Evolutionary conservation across 2,113 vertebrate species (phyloP).

Genomic region (Chloroceryle aenea): DNA sequence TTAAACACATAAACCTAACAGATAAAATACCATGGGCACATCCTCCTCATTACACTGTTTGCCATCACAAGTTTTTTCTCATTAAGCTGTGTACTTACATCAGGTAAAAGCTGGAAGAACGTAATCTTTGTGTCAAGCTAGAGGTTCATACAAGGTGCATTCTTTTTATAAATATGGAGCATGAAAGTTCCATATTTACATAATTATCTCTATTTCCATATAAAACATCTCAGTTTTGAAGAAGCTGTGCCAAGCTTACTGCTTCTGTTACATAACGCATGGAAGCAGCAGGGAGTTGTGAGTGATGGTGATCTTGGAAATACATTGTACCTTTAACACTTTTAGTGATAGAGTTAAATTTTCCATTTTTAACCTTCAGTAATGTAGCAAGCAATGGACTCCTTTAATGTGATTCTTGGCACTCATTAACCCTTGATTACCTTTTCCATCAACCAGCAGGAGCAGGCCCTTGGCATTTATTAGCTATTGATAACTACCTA

Average conservation of each 20-base stretch:
- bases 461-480: not conserved
- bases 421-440: slow-evolving; percentile 54
- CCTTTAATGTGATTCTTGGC: slow-evolving; percentile 1
- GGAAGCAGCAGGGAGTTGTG: not conserved
- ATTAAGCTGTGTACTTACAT: not conserved
- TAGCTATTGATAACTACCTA: slow-evolving; percentile 23
- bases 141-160: not conserved
- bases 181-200: not conserved
- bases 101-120: not conserved
- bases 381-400: slow-evolving; percentile 18
- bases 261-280: not conserved
- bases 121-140: not conserved
- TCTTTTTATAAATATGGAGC: not conserved
- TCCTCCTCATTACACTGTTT: not conserved
- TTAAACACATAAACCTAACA: not conserved
- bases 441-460: slow-evolving; percentile 37
- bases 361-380: slow-evolving; percentile 40
- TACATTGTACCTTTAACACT: not conserved
- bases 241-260: not conserved
- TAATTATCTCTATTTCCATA: not conserved
- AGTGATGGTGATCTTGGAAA: not conserved
- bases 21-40: not conserved
- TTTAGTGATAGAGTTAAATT: slow-evolving; percentile 34
- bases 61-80: not conserved
- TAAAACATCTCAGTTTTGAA: not conserved